Percentiles rank a stretch among this genome's conserved stretches.
Conservation (phyloP, 2,797 vertebrate species). For the Neostethus bicornis region DNA sequence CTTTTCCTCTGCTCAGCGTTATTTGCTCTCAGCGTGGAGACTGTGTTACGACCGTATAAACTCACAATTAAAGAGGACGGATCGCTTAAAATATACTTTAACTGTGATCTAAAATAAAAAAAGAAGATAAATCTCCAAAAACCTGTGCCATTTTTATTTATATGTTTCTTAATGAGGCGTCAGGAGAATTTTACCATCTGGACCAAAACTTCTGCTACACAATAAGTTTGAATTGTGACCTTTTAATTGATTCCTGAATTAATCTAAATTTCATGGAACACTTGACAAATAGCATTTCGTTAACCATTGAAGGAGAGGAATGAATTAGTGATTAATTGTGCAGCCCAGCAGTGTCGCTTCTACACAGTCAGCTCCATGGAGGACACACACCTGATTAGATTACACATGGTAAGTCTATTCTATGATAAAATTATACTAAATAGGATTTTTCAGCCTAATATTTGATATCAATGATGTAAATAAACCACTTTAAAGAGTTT, state of each 20-base stretch:
- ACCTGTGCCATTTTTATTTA: no score
- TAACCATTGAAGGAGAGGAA: conserved; percentile 7
- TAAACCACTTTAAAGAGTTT: no score
- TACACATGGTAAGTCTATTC: background rate
- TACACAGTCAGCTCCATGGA: background rate
- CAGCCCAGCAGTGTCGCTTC: background rate
- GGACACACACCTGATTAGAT: background rate
- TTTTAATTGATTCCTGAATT: conserved; percentile 2
- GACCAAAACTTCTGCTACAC: background rate
- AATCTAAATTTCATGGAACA: background rate
- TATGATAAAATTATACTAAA: background rate
- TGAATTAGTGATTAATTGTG: conserved; percentile 14
- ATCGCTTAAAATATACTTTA: no score
- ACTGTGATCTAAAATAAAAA: no score
- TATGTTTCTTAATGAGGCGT: no score
- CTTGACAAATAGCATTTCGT: background rate
- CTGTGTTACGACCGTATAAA: background rate
- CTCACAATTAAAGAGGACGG: background rate
- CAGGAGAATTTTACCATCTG: background rate
- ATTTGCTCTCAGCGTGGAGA: background rate
- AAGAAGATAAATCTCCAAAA: no score
- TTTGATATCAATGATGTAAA: no score
- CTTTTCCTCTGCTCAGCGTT: conserved; percentile 5
- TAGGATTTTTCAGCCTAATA: no score
- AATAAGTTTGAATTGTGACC: background rate